phyloP scores from a whole-genome alignment of 2,888 invertebrate species.

The Oxystoma pomonae region DNA sequence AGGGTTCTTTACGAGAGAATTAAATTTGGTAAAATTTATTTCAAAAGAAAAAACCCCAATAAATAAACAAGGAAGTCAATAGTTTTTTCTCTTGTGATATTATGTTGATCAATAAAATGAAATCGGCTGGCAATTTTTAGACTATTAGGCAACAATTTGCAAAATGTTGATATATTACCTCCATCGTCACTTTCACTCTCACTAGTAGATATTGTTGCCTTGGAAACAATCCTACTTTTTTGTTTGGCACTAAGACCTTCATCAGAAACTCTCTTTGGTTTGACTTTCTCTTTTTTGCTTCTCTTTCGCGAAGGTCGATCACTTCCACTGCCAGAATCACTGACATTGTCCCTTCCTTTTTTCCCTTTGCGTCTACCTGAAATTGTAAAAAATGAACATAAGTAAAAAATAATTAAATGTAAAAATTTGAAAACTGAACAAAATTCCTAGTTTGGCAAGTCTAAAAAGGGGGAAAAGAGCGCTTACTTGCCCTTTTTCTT shows the following conservation, averaged over 20 bases:
- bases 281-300: slow-evolving; percentile 32
- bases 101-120: no score
- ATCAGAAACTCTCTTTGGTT: slow-evolving; percentile 38
- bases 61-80: no score
- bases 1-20: no score
- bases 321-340: slow-evolving; percentile 56
- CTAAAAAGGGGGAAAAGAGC: background rate
- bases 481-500: no score
- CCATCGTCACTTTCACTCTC: slow-evolving; percentile 65
- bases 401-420: no score
- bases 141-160: background rate
- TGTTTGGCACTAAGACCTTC: slow-evolving; percentile 80
- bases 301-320: slow-evolving; percentile 58
- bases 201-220: slow-evolving; percentile 91
- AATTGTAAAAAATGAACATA: slow-evolving; percentile 27
- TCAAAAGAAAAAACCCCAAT: no score
- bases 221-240: slow-evolving; percentile 84
- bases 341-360: slow-evolving; percentile 33
- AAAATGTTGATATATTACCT: background rate
- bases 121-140: no score
- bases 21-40: no score
- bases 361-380: slow-evolving; percentile 49
- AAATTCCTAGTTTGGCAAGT: background rate
- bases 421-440: no score
- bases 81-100: no score